Percentiles rank a stretch among this genome's conserved stretches.
These are phyloP conservation scores for Oncorhynchus clarkii DNA, from an alignment of 2,113 vertebrate species.

Conservation along the genomic window DNA sequence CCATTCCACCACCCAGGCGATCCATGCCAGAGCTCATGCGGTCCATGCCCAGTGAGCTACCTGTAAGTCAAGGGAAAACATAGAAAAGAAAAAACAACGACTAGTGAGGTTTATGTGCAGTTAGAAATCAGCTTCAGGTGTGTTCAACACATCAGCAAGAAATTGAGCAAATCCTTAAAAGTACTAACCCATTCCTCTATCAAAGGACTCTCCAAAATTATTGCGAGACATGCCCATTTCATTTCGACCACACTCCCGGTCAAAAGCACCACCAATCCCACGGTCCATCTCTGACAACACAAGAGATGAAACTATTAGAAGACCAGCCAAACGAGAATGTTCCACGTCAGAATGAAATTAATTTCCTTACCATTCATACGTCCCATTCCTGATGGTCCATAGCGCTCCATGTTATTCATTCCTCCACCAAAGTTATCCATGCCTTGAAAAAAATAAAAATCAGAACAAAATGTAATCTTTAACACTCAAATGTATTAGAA, in stretches of 20 bases:
- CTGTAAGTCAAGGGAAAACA: constrained; percentile 34
- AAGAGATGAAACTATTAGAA: constrained; percentile 58
- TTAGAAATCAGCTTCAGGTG: background rate
- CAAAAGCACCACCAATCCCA: constrained; percentile 85
- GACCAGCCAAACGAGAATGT: constrained; percentile 22
- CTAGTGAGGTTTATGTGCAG: background rate
- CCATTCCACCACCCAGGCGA: constrained; percentile 80
- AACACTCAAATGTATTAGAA: background rate
- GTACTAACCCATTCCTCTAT: constrained; percentile 84
- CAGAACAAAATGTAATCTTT: background rate
- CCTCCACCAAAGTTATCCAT: constrained; percentile 89
- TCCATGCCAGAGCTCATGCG: constrained; percentile 85
- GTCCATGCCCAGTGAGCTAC: constrained; percentile 80
- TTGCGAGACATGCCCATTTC: constrained; percentile 87
- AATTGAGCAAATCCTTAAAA: constrained; percentile 36
- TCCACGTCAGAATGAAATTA: background rate
- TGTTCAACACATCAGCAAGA: background rate
- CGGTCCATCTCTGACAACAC: constrained; percentile 83
- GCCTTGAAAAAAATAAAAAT: constrained; percentile 61
- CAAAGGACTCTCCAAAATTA: constrained; percentile 87
- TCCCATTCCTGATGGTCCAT: constrained; percentile 88
- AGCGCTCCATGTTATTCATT: constrained; percentile 88
- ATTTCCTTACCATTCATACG: constrained; percentile 85
- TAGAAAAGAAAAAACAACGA: background rate
- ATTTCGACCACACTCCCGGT: constrained; percentile 82